Percentiles rank a stretch among this genome's conserved stretches.
Conservation (phyloP, 2,888 invertebrate genomes). For the Agrochola litura region DNA sequence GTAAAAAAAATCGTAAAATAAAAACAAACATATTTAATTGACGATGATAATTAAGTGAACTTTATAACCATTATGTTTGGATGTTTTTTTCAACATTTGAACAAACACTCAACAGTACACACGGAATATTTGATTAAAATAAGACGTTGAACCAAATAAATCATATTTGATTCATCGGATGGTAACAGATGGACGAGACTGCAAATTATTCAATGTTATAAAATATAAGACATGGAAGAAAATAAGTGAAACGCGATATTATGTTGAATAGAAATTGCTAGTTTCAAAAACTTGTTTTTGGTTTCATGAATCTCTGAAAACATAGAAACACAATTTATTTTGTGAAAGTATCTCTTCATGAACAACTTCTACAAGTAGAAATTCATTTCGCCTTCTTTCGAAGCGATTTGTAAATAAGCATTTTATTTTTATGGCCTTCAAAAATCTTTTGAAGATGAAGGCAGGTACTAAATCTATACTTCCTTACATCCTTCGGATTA, state of each 20-base stretch:
- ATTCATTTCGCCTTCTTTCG: too few species aligned
- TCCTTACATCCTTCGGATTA: too few species aligned
- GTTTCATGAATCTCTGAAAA: neutral
- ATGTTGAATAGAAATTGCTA: too few species aligned
- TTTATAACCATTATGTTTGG: too few species aligned
- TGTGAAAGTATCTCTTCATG: neutral
- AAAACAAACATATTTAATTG: neutral
- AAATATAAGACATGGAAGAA: neutral
- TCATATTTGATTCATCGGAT: conserved; percentile 2
- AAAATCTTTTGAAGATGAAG: neutral
- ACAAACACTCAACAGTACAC: neutral
- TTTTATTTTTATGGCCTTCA: neutral
- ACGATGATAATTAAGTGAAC: neutral
- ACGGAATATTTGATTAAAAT: neutral
- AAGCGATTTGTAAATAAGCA: neutral
- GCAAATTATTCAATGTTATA: conserved; percentile 8
- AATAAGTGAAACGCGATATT: conserved; percentile 5
- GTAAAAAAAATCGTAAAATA: neutral
- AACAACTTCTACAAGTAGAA: neutral
- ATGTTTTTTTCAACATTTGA: too few species aligned
- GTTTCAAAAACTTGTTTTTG: neutral
- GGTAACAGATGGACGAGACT: neutral
- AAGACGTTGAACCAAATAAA: neutral
- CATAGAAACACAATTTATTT: too few species aligned
- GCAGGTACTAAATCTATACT: too few species aligned